Evolutionary conservation across 2,888 invertebrate species (phyloP), one percentile per base, ranked within the genome.

Genomic region (Patella depressa): DNA sequence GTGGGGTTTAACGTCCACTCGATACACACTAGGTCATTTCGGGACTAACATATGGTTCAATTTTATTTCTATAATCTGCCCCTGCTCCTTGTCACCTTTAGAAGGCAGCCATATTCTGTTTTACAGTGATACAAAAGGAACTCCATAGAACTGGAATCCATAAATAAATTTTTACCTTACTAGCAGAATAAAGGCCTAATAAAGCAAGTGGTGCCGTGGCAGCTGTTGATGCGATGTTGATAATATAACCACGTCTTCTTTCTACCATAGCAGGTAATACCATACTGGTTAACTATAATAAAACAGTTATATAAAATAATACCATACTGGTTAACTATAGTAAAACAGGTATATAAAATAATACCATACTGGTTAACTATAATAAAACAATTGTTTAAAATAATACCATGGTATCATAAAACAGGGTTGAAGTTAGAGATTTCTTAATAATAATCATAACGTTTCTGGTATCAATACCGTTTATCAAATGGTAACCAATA

Each of bases 151-250:
- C 59, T 24, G 59, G 15, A 11, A 57, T 19, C 5, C 3, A 45
- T 53, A 53, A 29, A n/a, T 45, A 24, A n/a, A 19, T 19, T 69
- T 81, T 76, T 89, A 95, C 95, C 94, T 98, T 98, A 70, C 96
- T 94, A 24, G 97, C 96, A 54, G 96, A 95, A 88, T 98, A 98
- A 0, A 97, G 94, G 11, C 95, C 93, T 53, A 97, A 92, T 83
- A 98, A 91, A 0, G 98, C 97, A 85, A 95, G 95, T 0, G 97
- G 97, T 80, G 95, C 94, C 11, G 94, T 93, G 0, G 95, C 96
- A 0, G 97, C 94, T 0, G 95, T 94, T 0, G 98, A 98, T 0
- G 97, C 95, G 19, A 98, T 92, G 91, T 98, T 98, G 82, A 98
- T 95, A 76, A 98, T 93, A 0, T 97, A 95, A 0, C 98, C 98